Evolutionary conservation across 2,113 vertebrate genomes (phyloP), one percentile per base, ranked within the genome.

Genomic region (Zeus faber): DNA sequence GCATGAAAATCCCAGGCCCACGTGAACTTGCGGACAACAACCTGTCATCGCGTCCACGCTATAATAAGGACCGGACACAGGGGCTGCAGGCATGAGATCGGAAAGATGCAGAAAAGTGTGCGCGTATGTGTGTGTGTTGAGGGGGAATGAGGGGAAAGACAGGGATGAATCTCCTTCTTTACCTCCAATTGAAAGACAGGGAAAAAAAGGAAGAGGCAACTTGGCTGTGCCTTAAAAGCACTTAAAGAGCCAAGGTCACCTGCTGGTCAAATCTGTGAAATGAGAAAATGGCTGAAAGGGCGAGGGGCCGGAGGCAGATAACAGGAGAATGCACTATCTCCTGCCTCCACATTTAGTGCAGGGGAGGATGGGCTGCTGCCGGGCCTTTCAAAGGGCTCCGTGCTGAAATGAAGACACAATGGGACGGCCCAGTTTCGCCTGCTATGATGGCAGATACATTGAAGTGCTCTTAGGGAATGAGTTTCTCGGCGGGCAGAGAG

Each of bases 251-350:
- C 80, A 87, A 85, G 83, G 85, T 89, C 85, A 86, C 78, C 72
- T 74, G 69, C 70, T 74, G 87, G 86, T 84, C 83, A 84, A 79
- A 84, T 83, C 77, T 79, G 76, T 76, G 78, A 76, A 87, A 88
- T 88, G 84, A 83, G 83, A 78, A 85, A 89, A 88, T 77, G 81
- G 77, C 79, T 79, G 47, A 78, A 62, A 79, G 82, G 81, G 52
- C 70, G 58, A 72, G 60, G 72, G 77, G 76, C 71, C 72, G 27
- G 75, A 63, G 70, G 76, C 76, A 85, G 87, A 87, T 85, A 87
- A 88, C 88, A 87, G 62, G 72, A 86, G 76, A 87, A 86, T 69
- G 80, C 87, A 87, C 82, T 89, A 88, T 89, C 85, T 83, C 58
- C 53, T 72, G 70, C 64, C 52, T 72, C 40, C 84, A 89, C 77